A percentile compares a stretch with the other conserved stretches of the same genome.
These are phyloP conservation scores for Drosophila jambulina DNA, from an alignment of 1,140 invertebrate species.

Conservation along the genomic window DNA sequence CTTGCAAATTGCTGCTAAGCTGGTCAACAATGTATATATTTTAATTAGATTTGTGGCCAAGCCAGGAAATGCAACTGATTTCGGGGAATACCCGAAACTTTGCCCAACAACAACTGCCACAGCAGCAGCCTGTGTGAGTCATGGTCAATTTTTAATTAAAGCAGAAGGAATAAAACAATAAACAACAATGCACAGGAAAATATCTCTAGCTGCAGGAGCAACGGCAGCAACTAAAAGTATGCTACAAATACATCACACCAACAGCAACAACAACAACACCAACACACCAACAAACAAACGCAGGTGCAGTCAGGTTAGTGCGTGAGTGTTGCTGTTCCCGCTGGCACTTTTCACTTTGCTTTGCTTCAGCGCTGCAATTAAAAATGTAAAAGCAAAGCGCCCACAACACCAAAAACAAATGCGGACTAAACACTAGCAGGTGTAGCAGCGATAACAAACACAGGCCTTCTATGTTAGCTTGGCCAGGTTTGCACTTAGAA, in stretches of 20 bases:
- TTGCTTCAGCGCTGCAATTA: conserved; percentile 52
- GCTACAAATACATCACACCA: conserved; percentile 52
- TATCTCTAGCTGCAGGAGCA: conserved; percentile 32
- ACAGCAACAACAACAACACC: not conserved
- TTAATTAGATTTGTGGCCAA: conserved; percentile 31
- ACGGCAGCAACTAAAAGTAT: conserved; percentile 64
- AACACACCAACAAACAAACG: conserved; percentile 31
- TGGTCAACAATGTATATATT: conserved; percentile 18
- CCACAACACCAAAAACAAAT: conserved; percentile 20
- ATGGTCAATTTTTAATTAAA: conserved; percentile 66
- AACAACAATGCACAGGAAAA: conserved; percentile 36
- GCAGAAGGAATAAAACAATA: conserved; percentile 38
- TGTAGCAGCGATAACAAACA: conserved; percentile 50
- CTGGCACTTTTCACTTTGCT: conserved; percentile 29
- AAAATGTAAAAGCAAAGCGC: conserved; percentile 70
- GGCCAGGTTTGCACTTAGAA: conserved; percentile 9
- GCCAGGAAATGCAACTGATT: conserved; percentile 17
- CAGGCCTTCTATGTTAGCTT: conserved; percentile 9
- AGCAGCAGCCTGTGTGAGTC: conserved; percentile 9
- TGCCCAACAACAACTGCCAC: not conserved
- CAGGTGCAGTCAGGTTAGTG: conserved; percentile 20
- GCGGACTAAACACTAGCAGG: conserved; percentile 26
- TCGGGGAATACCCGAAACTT: not conserved
- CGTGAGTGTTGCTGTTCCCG: conserved; percentile 25
- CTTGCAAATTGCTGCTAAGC: conserved; percentile 15